Evolutionary conservation across 2,113 vertebrate species (phyloP).

Genomic region (Platysteira castanea): DNA sequence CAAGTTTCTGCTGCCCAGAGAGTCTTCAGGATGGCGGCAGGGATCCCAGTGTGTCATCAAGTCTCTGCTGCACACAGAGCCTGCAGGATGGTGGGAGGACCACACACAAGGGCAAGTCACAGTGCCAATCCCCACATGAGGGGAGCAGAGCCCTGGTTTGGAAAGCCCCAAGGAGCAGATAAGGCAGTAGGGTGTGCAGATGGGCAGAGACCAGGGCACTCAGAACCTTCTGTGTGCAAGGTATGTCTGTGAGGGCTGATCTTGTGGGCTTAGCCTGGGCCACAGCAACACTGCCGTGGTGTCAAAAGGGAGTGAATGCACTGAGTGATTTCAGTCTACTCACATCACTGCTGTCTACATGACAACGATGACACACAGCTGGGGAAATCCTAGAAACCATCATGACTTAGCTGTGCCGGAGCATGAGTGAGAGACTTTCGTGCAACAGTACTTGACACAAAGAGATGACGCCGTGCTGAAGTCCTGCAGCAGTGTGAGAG

Average conservation of each 20-base stretch:
- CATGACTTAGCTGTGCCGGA: background rate
- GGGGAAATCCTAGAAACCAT: background rate
- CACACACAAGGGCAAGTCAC: accelerated
- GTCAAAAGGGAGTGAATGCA: background rate
- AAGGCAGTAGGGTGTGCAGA: background rate
- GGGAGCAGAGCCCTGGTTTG: background rate
- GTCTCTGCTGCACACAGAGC: background rate
- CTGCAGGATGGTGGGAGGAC: accelerated
- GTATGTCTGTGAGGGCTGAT: background rate
- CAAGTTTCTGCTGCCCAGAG: background rate
- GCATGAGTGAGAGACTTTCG: background rate
- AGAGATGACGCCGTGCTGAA: accelerated
- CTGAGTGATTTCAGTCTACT: background rate
- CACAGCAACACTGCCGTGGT: background rate
- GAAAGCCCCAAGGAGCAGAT: background rate
- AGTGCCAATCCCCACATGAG: background rate
- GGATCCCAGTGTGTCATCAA: background rate
- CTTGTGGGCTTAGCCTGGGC: background rate
- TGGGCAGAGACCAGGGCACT: background rate
- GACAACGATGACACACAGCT: background rate
- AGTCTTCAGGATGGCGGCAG: background rate
- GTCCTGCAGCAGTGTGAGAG: background rate
- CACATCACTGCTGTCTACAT: background rate
- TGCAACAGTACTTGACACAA: background rate
- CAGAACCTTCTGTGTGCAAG: background rate